Conservation (phyloP, 2,113 vertebrate genomes). For the Mesitornis unicolor region DNA sequence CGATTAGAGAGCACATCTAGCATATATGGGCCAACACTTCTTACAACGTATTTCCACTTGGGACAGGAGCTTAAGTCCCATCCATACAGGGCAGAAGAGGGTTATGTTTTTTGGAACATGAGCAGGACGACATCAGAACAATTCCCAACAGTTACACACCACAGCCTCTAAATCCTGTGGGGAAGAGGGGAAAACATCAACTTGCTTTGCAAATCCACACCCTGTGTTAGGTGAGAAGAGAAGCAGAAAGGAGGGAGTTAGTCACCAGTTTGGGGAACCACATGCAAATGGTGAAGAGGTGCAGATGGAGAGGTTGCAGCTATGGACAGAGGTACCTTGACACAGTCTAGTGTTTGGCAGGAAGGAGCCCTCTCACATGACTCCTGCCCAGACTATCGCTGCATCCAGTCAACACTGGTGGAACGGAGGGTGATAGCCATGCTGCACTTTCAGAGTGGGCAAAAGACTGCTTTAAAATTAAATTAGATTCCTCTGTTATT, state of each 20-base stretch:
- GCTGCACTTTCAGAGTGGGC: fast-evolving
- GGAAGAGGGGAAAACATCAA: neutral
- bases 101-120: neutral
- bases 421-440: neutral
- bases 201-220: neutral
- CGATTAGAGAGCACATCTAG: neutral
- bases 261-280: fast-evolving
- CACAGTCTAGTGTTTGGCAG: neutral
- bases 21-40: conserved; percentile 14
- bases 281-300: neutral
- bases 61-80: neutral
- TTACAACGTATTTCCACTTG: neutral
- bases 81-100: neutral
- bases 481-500: neutral
- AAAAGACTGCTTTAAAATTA: neutral
- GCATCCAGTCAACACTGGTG: neutral
- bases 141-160: neutral
- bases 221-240: neutral
- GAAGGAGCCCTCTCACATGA: neutral
- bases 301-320: neutral
- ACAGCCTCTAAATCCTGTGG: neutral
- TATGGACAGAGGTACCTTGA: neutral
- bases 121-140: neutral
- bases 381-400: neutral
- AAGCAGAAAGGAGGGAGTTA: neutral